A percentile compares a stretch with the other conserved stretches of the same genome.
Evolutionary conservation across 2,888 invertebrate genomes (phyloP).

Genomic region (Cheilosia scutellata): DNA sequence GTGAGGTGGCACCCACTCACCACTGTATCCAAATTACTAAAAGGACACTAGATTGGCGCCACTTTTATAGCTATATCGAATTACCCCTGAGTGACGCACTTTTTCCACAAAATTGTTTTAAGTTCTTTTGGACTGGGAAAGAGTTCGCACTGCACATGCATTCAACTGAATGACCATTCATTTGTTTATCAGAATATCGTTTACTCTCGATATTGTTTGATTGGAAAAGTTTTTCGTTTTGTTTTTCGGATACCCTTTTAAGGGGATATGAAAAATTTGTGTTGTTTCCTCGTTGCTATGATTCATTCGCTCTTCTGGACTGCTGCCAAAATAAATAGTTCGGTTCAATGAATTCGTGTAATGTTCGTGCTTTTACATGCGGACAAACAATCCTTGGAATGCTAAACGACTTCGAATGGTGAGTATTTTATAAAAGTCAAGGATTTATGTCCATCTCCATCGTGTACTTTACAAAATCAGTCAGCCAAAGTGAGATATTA

Average conservation of each 20-base stretch:
- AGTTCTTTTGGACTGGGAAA: background rate
- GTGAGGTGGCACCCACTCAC: too few relatives aligned
- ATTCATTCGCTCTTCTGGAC: constrained; percentile 57
- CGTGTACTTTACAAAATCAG: background rate
- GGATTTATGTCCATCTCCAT: constrained; percentile 18
- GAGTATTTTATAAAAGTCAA: constrained; percentile 21
- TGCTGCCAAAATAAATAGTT: constrained; percentile 44
- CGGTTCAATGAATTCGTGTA: constrained; percentile 37
- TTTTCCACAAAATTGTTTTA: background rate
- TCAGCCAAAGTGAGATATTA: constrained; percentile 13
- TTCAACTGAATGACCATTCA: constrained; percentile 9
- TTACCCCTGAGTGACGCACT: background rate
- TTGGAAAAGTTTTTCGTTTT: constrained; percentile 22
- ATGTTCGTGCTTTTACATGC: constrained; percentile 4
- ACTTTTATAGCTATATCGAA: background rate
- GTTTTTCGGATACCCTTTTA: constrained; percentile 9
- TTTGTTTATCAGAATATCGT: constrained; percentile 17
- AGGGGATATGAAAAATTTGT: constrained; percentile 42
- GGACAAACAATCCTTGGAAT: constrained; percentile 18
- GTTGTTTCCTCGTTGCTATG: constrained; percentile 52
- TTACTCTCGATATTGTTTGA: constrained; percentile 13
- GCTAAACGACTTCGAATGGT: constrained; percentile 10
- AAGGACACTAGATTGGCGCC: background rate
- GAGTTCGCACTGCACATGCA: background rate
- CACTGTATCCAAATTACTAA: too few relatives aligned